Base-by-base conservation (phyloP, 2,113 vertebrate species). In the Colinus virginianus region DNA sequence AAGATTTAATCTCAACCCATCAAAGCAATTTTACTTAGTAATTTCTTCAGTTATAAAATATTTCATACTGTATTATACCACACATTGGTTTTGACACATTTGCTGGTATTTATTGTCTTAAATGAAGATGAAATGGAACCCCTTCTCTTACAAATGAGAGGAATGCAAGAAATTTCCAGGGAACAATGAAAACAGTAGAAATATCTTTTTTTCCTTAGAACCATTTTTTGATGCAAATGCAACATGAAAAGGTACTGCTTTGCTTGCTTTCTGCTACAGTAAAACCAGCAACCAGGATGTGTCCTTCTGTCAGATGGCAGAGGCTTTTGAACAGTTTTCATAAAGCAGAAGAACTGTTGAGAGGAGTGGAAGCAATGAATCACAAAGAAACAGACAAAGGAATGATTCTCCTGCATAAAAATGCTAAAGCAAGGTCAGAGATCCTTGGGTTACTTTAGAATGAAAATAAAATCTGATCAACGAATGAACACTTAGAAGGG, bases 1-100 rank as follows among this genome's bases (percentile, higher is more conserved):
- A 91, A 88, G 89, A 94, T 87, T 95, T 91, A 93, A 94, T 94
- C 95, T 91, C 94, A 94, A 91, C 86, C 88, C 63, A 93, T 88
- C 78, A 96, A 68, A 94, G 79, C 23, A 3, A 48, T 77, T 96
- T 94, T 84, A 84, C 40, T 89, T 80, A 78, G 68, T 43, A 87
- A 78, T 91, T 92, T 93, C 51, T 89, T 85, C 75, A 79, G 72
- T 78, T 91, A 67, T 43, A 75, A 90, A 93, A 18, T 70, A 89
- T 90, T 94, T 88, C 40, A 64, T 87, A 82, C 25, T 79, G 6
- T 63, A 67, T 82, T 90, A 79, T 51, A 77, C 17, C 32, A 6
- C 79, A 46, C 42, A 74, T 67, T 74, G 30, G 0, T 70, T 90
- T 70, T 62, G 56, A 85, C 49, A 79, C 1, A 38, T 82, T 89